Percentiles rank a stretch among this genome's conserved stretches.
phyloP scores from a whole-genome alignment of 2,888 invertebrate genomes.

The Leptinotarsa juncta region DNA sequence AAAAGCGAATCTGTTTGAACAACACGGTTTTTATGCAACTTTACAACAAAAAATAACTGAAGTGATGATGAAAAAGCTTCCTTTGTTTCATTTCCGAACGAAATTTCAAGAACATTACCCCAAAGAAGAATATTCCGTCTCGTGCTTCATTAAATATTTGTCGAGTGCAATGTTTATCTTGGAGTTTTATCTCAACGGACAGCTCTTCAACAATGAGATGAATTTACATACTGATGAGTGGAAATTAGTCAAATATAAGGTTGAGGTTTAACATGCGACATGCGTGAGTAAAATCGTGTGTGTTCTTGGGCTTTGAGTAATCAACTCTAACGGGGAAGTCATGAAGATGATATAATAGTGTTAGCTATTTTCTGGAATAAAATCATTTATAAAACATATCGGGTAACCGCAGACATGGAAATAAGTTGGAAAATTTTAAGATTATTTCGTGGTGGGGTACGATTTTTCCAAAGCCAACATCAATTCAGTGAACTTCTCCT shows the following conservation, averaged over 20 bases:
- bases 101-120: no score
- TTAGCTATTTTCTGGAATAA: background rate
- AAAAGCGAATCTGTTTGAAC: no score
- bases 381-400: background rate
- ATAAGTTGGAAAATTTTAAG: no score
- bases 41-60: no score
- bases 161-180: conserved; percentile 2
- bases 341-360: conserved; percentile 1
- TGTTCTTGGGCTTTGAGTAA: conserved; percentile 18
- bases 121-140: background rate
- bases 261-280: conserved; percentile 14
- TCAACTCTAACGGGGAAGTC: conserved; percentile 12
- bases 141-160: conserved; percentile 8
- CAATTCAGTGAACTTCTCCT: no score
- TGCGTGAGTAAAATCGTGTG: conserved; percentile 13
- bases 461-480: no score
- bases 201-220: conserved; percentile 11
- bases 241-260: conserved; percentile 8
- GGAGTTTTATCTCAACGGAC: background rate
- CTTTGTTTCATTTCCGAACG: no score
- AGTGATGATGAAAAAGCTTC: no score
- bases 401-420: background rate
- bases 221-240: conserved; percentile 17
- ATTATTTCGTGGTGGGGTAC: no score
- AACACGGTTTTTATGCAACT: no score